Evolutionary conservation across 2,113 vertebrate genomes (phyloP), one percentile per base, ranked within the genome.

Genomic region (Eulemur rufifrons): DNA sequence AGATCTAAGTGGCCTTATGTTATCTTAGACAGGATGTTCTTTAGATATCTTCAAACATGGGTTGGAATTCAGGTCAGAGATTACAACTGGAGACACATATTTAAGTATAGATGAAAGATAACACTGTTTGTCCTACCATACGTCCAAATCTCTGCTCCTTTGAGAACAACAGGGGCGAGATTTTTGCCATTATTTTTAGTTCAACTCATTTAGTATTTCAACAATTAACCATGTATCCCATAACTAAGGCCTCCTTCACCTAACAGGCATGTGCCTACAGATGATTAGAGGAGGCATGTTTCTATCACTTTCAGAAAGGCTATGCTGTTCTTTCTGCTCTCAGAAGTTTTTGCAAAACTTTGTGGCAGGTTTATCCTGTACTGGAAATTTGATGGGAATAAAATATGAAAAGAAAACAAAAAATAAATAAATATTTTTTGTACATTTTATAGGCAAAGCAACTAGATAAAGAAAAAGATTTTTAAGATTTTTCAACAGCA

Each of bases 41-140:
- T 90, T 50, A 91, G 34, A 39, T 23, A 32, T 64, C 25, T 93
- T 84, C 8, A 85, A 82, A 76, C n/a, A 32, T 29, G 32, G 15
- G 13, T 78, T 91, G 52, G 90, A 94, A 66, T 83, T 39, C 25
- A 94, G n/a, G 73, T 89, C 59, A 95, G 39, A 82, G 73, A 83
- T 95, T 83, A 68, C 1, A 45, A 50, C 4, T 71, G 12, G 32
- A 88, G 25, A 50, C 6, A 20, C 1, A 69, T 74, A 74, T 56
- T 84, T 73, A 85, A 88, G 34, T 50, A 11, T 34, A 74, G 50
- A 14, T 91, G 64, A 50, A 85, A 68, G 10, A 87, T 20, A 68
- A 39, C 5, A n/a, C n/a, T 9, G 7, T 12, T 73, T 10, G 13
- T 73, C 15, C 17, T 85, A 66, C 9, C 17, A 27, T 34, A 17